A percentile compares a stretch with the other conserved stretches of the same genome.
phyloP scores from a whole-genome alignment of 2,888 invertebrate species.

The Hyalella azteca region DNA sequence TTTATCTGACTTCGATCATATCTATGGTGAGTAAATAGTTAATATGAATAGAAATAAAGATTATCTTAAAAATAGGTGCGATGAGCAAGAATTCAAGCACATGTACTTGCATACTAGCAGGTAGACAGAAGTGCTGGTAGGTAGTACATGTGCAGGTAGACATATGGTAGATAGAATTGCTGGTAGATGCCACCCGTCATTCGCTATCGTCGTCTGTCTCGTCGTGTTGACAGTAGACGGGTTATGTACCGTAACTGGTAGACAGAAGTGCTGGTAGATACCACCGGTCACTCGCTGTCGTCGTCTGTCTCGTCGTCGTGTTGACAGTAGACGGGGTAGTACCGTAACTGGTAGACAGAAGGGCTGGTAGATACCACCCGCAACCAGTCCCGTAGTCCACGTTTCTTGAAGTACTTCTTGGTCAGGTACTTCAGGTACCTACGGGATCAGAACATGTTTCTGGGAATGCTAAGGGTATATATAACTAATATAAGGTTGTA shows the following conservation, averaged over 20 bases:
- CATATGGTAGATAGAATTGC: no score
- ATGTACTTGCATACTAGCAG: no score
- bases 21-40: no score
- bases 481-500: no score
- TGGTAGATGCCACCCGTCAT: neutral
- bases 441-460: slow-evolving; percentile 43
- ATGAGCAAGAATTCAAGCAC: no score
- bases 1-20: no score
- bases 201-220: neutral
- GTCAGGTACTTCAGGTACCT: slow-evolving; percentile 98
- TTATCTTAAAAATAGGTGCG: no score
- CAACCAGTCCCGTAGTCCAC: slow-evolving; percentile 98
- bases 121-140: neutral
- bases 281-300: slow-evolving; percentile 16
- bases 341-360: slow-evolving; percentile 2
- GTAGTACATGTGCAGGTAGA: no score
- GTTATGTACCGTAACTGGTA: no score
- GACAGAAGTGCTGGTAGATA: neutral
- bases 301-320: neutral
- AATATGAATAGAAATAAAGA: no score
- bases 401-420: slow-evolving; percentile 99
- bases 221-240: neutral
- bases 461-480: no score
- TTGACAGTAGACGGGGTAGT: slow-evolving; percentile 22
- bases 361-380: slow-evolving; percentile 75